Conservation (phyloP, 2,113 vertebrate genomes). For the Ascaphus truei region DNA sequence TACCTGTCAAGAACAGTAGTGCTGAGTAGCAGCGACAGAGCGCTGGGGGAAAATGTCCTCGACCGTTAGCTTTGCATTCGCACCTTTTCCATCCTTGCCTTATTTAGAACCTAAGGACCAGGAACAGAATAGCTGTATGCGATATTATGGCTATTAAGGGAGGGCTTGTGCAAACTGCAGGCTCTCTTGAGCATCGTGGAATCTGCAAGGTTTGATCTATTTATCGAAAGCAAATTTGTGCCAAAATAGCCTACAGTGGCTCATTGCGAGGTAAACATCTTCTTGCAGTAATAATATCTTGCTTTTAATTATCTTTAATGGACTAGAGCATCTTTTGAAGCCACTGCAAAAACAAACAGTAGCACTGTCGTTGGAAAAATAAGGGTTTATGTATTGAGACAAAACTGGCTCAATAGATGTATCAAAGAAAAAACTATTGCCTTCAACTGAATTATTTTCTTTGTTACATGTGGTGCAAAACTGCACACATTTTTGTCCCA, state of each 20-base stretch:
- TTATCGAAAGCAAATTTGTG: constrained; percentile 34
- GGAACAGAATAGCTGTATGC: constrained; percentile 11
- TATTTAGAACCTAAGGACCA: constrained; percentile 4
- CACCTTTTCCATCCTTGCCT: constrained; percentile 12
- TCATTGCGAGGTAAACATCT: constrained; percentile 35
- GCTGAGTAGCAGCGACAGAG: too few species aligned
- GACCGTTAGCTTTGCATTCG: too few species aligned
- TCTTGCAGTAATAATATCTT: constrained; percentile 34
- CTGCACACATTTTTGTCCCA: too few species aligned
- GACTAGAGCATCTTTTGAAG: constrained; percentile 22
- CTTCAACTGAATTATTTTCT: too few species aligned
- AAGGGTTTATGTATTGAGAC: neutral
- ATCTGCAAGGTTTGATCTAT: constrained; percentile 36
- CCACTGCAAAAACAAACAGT: constrained; percentile 14
- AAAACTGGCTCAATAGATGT: too few species aligned
- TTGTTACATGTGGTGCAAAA: too few species aligned
- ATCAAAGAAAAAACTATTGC: too few species aligned
- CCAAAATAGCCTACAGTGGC: constrained; percentile 23
- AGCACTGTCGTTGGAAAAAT: neutral
- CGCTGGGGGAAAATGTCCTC: too few species aligned
- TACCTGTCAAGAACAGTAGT: too few species aligned
- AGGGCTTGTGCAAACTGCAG: constrained; percentile 22
- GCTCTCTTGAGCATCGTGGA: constrained; percentile 25
- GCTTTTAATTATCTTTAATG: constrained; percentile 34
- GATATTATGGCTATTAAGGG: constrained; percentile 28